Evolutionary conservation across 2,113 vertebrate species (phyloP).

Genomic region (Phyllostomus discolor): DNA sequence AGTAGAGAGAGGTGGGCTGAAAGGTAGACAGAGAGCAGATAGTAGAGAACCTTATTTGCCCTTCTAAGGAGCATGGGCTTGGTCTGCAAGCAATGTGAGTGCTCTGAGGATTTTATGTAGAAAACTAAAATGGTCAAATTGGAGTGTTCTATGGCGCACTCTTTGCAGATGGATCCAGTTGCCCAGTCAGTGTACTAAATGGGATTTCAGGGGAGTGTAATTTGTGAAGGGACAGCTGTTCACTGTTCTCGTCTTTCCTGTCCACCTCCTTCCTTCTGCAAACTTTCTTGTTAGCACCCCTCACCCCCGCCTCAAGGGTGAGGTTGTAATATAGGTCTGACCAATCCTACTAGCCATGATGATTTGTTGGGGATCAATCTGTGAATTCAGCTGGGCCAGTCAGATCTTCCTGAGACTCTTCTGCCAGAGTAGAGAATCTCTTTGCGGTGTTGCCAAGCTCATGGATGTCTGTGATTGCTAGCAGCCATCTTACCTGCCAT

Average conservation of each 20-base stretch:
- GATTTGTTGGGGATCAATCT: not conserved
- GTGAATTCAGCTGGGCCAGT: not conserved
- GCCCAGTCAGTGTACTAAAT: not conserved
- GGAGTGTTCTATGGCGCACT: not conserved
- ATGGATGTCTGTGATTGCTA: not conserved
- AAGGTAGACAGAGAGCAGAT: not conserved
- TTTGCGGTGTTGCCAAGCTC: not conserved
- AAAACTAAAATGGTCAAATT: not conserved
- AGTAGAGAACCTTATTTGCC: not conserved
- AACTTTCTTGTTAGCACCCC: not conserved
- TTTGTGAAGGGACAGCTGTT: not conserved
- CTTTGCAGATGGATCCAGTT: not conserved
- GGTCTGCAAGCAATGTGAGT: not conserved
- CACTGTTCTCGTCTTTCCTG: not conserved
- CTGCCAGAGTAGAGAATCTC: not conserved
- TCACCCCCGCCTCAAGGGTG: not conserved
- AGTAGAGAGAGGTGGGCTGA: not conserved
- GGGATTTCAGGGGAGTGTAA: not conserved
- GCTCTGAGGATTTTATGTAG: not conserved
- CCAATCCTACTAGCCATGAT: not conserved
- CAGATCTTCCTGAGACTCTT: not conserved
- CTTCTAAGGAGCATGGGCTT: not conserved
- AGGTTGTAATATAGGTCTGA: not conserved
- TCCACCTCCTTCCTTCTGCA: not conserved
- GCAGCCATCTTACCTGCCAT: not conserved